phyloP scores from a whole-genome alignment of 2,888 invertebrate genomes.

The Dorcus hopei region DNA sequence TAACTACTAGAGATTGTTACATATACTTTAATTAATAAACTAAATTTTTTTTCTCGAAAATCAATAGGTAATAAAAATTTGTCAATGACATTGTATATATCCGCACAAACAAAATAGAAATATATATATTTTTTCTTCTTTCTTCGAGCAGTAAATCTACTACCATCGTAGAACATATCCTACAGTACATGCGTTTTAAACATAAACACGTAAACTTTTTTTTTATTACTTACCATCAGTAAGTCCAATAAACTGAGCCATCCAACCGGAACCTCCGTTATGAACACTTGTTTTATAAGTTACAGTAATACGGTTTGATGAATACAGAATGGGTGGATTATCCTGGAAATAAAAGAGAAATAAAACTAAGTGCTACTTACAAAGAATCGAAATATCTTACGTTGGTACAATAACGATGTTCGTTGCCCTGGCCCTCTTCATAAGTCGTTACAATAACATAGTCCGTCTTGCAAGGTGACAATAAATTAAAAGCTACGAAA shows the following conservation, averaged over 20 bases:
- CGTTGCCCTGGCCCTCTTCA: conserved; percentile 26
- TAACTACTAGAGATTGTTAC: no score
- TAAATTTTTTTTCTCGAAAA: no score
- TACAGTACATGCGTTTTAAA: neutral
- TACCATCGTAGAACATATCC: neutral
- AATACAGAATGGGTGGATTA: conserved; percentile 56
- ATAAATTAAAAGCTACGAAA: conserved; percentile 63
- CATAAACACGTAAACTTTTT: neutral
- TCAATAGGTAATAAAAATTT: no score
- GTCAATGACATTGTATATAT: no score
- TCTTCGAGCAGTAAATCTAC: no score
- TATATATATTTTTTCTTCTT: no score
- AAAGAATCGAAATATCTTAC: conserved; percentile 38
- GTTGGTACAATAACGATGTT: conserved; percentile 48
- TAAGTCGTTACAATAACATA: conserved; percentile 57
- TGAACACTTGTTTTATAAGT: conserved; percentile 64
- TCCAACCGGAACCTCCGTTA: conserved; percentile 72
- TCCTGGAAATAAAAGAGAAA: conserved; percentile 48
- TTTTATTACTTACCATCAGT: conserved; percentile 16
- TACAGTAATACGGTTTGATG: conserved; percentile 59
- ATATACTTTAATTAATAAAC: no score
- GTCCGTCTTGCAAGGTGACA: conserved; percentile 61
- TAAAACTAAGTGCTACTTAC: neutral
- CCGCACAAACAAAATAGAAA: no score
- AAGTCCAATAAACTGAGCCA: conserved; percentile 45